Base-by-base conservation (phyloP, 2,797 vertebrate genomes). In the Sebastes baramenuke region DNA sequence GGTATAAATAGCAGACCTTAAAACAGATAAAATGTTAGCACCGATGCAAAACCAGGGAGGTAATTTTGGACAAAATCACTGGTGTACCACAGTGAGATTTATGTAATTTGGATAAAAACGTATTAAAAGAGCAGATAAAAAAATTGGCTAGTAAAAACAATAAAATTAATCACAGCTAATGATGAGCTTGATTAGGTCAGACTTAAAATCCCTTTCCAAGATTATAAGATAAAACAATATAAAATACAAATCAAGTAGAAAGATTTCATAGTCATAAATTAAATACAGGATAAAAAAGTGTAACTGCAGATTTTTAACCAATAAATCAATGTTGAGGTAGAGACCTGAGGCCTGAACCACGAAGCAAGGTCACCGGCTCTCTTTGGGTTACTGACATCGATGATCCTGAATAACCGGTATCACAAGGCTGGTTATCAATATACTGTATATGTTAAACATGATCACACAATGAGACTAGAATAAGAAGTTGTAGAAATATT, bases 261-360 rank as follows among this genome's bases (percentile, higher is more conserved):
- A 79, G 29, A 76, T 79, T 62, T 72, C 42, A 74, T 66, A 49
- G 25, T 77, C 30, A 82, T 89, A 83, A 89, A 85, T 89, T 79
- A 93, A 91, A 91, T 75, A 89, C 12, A 73, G 68, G 8, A 72
- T 70, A 60, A 78, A 72, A 85, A 82, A 73, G 65, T 67, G 75
- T 87, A 86, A 86, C 52, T 70, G 75, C 54, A 86, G 58, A 88
- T 52, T 79, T 87, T 64, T 29, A 84, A 90, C 68, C 62, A 62
- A 36, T 78, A 81, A 89, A 85, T 78, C 74, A 36, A 62, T 72
- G 80, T 70, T 94, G 95, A 96, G 95, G 95, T 95, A 96, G 94
- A 85, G 71, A 83, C 56, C 60, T 36, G 72, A 32, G 30, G 61
- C 71, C 87, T 82, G 79, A 12, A 65, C 6, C 80, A 76, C 1